phyloP scores from a whole-genome alignment of 2,113 vertebrate genomes.

The Carassius auratus region DNA sequence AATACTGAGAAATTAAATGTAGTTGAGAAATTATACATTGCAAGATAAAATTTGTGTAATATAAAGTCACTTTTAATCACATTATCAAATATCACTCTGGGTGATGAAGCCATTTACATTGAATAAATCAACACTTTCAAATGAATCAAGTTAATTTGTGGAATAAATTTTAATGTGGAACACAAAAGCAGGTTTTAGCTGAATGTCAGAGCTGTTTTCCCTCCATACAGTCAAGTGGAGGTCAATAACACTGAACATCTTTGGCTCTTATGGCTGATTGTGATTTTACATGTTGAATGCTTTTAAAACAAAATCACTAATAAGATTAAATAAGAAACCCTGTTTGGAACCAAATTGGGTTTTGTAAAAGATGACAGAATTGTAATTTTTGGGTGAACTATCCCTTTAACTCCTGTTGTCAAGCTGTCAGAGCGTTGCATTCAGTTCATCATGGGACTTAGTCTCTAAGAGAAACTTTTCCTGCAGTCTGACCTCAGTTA shows the following conservation, averaged over 20 bases:
- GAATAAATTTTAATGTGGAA: neutral
- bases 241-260: neutral
- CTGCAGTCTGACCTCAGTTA: constrained; percentile 31
- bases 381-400: neutral
- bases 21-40: too few relatives aligned
- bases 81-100: neutral
- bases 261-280: neutral
- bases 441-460: neutral
- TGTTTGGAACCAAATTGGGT: neutral
- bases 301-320: neutral
- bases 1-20: neutral
- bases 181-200: neutral
- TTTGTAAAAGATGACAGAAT: neutral
- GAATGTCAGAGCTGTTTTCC: neutral
- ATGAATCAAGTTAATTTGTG: neutral
- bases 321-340: neutral
- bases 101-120: neutral
- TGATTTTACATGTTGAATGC: neutral
- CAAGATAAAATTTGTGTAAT: too few relatives aligned
- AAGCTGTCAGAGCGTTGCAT: neutral
- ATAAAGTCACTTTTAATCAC: neutral
- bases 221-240: neutral
- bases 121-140: neutral
- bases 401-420: constrained; percentile 20
- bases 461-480: neutral